A percentile compares a stretch with the other conserved stretches of the same genome.
Evolutionary conservation across 2,113 vertebrate genomes (phyloP).

Genomic region (Megalops atlanticus): DNA sequence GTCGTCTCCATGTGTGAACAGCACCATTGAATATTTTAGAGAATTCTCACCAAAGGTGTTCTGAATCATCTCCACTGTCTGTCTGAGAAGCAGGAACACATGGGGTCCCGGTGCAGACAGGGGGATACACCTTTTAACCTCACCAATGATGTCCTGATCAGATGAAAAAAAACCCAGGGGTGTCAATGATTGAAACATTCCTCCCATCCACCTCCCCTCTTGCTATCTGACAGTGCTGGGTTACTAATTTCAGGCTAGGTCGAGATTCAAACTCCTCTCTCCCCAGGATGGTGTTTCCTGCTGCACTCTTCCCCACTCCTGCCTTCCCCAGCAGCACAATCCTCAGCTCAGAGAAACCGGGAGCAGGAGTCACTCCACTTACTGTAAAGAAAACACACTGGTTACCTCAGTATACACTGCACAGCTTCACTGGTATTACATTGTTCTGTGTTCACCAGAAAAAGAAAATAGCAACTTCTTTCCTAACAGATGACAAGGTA

Average conservation of each 20-base stretch:
- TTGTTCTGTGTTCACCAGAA: too few species aligned
- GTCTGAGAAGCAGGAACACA: slow-evolving; percentile 44
- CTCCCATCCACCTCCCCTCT: not conserved
- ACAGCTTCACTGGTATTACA: too few species aligned
- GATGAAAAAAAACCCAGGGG: slow-evolving; percentile 37
- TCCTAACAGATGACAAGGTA: too few species aligned
- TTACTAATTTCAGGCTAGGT: not conserved
- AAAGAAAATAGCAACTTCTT: too few species aligned
- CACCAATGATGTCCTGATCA: slow-evolving; percentile 19
- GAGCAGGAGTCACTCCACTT: too few species aligned
- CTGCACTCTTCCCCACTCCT: slow-evolving; percentile 30
- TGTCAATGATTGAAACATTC: slow-evolving; percentile 30
- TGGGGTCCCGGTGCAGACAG: slow-evolving; percentile 47
- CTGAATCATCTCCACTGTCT: slow-evolving; percentile 4
- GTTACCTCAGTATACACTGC: too few species aligned
- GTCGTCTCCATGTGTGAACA: slow-evolving; percentile 39
- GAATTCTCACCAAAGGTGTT: slow-evolving; percentile 32
- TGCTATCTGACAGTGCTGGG: not conserved
- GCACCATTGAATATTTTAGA: slow-evolving; percentile 35
- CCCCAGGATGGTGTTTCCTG: slow-evolving; percentile 42
- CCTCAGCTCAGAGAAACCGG: slow-evolving; percentile 4
- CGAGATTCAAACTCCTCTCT: slow-evolving; percentile 10
- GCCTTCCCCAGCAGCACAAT: slow-evolving; percentile 37
- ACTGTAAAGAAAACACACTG: too few species aligned
- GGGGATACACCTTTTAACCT: slow-evolving; percentile 35